A percentile compares a stretch with the other conserved stretches of the same genome.
phyloP scores from a whole-genome alignment of 2,113 vertebrate genomes.

The Malaclemys terrapin region DNA sequence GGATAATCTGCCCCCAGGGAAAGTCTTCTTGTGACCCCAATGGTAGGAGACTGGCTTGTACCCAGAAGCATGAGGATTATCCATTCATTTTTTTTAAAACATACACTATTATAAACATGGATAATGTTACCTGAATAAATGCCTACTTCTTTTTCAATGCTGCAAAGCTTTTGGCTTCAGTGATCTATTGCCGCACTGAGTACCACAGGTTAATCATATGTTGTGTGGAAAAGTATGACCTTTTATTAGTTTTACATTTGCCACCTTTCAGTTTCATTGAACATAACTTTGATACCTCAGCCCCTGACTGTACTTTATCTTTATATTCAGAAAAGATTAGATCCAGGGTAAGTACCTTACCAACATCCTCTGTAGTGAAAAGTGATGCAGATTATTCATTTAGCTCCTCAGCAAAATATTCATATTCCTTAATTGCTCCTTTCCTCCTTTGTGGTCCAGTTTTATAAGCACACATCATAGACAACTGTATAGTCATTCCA shows the following conservation, averaged over 20 bases:
- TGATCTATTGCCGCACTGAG: neutral
- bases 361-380: neutral
- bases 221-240: neutral
- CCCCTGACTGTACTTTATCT: neutral
- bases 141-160: neutral
- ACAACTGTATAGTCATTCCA: neutral
- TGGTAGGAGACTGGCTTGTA: neutral
- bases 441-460: accelerated
- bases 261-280: neutral
- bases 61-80: neutral
- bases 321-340: neutral
- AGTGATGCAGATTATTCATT: neutral
- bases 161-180: neutral
- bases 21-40: neutral
- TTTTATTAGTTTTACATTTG: neutral
- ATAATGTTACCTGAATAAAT: neutral
- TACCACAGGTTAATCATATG: neutral
- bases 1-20: neutral
- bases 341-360: neutral
- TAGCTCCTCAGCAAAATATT: neutral
- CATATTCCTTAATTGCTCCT: neutral
- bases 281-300: neutral
- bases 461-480: neutral
- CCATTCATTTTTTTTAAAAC: neutral
- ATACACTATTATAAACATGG: neutral